Percentiles rank a stretch among this genome's conserved stretches.
phyloP scores from a whole-genome alignment of 2,113 vertebrate genomes.

The Gila orcuttii region DNA sequence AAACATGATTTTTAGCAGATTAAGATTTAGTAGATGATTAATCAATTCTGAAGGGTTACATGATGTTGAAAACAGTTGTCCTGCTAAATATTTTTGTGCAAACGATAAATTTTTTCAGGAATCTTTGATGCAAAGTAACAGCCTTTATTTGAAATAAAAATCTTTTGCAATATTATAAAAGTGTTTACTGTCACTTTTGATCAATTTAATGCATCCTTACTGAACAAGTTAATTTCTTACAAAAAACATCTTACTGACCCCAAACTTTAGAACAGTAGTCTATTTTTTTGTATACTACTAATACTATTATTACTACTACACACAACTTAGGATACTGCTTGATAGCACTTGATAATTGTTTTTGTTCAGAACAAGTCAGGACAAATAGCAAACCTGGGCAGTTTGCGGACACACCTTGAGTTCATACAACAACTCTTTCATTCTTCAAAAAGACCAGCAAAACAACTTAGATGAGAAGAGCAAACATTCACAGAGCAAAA shows the following conservation, averaged over 20 bases:
- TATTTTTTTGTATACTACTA: background rate
- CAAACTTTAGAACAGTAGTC: no score
- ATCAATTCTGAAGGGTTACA: background rate
- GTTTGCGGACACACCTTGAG: constrained; percentile 30
- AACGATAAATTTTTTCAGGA: background rate
- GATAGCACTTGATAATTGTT: background rate
- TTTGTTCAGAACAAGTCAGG: constrained; percentile 31
- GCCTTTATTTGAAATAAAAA: background rate
- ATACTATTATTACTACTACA: no score
- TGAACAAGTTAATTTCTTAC: background rate
- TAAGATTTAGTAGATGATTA: background rate
- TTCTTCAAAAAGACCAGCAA: background rate
- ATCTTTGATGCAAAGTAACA: background rate
- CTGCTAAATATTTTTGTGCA: background rate
- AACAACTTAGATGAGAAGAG: constrained; percentile 2
- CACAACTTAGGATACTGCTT: background rate
- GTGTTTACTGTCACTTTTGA: background rate
- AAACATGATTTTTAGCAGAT: background rate
- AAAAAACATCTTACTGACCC: no score
- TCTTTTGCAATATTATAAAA: background rate
- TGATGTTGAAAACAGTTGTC: background rate
- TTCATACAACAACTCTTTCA: constrained; percentile 29
- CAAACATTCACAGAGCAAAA: constrained; percentile 9
- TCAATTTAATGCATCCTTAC: background rate
- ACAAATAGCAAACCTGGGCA: constrained; percentile 18